Evolutionary conservation across 1,140 invertebrate species (phyloP).

Genomic region (Scaptomyza montana): DNA sequence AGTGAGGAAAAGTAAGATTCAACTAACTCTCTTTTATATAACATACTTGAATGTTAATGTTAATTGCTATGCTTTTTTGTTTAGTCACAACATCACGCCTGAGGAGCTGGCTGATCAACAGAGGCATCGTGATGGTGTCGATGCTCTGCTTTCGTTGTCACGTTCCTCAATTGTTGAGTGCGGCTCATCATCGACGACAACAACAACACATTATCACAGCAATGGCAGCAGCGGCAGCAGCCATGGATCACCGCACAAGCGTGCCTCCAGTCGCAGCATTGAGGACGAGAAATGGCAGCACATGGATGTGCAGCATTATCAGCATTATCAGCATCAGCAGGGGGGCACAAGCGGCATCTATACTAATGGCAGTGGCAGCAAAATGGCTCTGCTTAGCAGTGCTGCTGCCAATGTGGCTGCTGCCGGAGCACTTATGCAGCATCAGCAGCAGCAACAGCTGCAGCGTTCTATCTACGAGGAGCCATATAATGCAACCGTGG

Average conservation of each 20-base stretch:
- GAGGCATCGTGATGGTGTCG: slow-evolving; percentile 91
- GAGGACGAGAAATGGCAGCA: slow-evolving; percentile 70
- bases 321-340: slow-evolving; percentile 32
- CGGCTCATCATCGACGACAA: slow-evolving; percentile 61
- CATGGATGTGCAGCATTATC: slow-evolving; percentile 19
- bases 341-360: slow-evolving; percentile 53
- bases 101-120: slow-evolving; percentile 89
- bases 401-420: slow-evolving; percentile 59
- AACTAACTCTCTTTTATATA: background rate
- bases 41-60: background rate
- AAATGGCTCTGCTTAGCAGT: slow-evolving; percentile 75
- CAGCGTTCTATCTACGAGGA: slow-evolving; percentile 30
- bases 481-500: slow-evolving; percentile 10
- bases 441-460: slow-evolving; percentile 36
- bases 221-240: slow-evolving; percentile 73
- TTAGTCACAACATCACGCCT: slow-evolving; percentile 74
- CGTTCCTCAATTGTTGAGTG: slow-evolving; percentile 69
- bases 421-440: slow-evolving; percentile 2
- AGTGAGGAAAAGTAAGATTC: slow-evolving; percentile 84
- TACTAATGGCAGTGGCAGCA: slow-evolving; percentile 68
- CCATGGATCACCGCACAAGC: slow-evolving; percentile 77
- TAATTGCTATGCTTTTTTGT: background rate
- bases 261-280: slow-evolving; percentile 70
- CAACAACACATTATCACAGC: slow-evolving; percentile 64
- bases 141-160: slow-evolving; percentile 87